phyloP scores from a whole-genome alignment of 2,888 invertebrate species.

The Drosophila mimica region DNA sequence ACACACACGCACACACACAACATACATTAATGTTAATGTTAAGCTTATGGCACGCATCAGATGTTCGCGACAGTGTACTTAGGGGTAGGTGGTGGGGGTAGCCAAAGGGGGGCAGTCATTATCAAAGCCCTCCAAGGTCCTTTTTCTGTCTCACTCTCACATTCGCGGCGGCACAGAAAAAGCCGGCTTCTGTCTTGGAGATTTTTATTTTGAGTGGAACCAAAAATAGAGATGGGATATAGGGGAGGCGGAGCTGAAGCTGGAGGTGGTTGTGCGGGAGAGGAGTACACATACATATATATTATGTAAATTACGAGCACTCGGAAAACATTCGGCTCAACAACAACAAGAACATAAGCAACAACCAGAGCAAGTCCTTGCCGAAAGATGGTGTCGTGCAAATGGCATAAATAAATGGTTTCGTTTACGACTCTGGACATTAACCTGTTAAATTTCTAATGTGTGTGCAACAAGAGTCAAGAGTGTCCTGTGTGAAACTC shows the following conservation, averaged over 20 bases:
- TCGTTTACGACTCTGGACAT: conserved; percentile 82
- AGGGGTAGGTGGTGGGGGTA: not conserved
- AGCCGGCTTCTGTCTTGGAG: conserved; percentile 46
- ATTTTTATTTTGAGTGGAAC: conserved; percentile 51
- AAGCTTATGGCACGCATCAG: conserved; percentile 59
- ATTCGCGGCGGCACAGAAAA: not conserved
- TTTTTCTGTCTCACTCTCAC: conserved; percentile 11
- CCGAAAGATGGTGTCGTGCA: conserved; percentile 58
- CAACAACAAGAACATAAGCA: not conserved
- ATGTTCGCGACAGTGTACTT: conserved; percentile 40
- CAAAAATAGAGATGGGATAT: not conserved
- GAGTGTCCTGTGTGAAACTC: conserved; percentile 35
- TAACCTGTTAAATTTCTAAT: conserved; percentile 81
- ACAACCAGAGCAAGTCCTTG: conserved; percentile 30
- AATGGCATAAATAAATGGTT: conserved; percentile 80
- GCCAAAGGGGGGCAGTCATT: conserved; percentile 56
- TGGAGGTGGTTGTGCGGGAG: not conserved
- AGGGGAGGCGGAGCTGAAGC: not conserved
- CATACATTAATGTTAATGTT: conserved; percentile 14
- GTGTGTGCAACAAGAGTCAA: conserved; percentile 57
- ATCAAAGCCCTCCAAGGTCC: conserved; percentile 69
- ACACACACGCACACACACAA: not conserved
- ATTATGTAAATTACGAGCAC: conserved; percentile 73
- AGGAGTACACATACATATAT: conserved; percentile 44
- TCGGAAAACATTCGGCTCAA: conserved; percentile 19